Evolutionary conservation across 2,797 vertebrate species (phyloP).

Genomic region (Enteromius treurensis): DNA sequence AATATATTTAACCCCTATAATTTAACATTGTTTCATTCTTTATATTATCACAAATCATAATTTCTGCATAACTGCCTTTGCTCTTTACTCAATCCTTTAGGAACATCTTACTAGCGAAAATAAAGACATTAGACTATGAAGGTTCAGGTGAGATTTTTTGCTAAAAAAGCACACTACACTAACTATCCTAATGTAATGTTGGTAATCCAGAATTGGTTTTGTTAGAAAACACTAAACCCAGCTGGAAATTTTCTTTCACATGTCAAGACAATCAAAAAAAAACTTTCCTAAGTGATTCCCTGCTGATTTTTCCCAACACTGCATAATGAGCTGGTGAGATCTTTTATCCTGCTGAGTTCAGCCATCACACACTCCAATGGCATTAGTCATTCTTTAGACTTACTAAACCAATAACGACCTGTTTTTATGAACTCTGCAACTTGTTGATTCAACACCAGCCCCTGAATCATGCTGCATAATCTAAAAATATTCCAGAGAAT

Average conservation of each 20-base stretch:
- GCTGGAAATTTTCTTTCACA: constrained; percentile 31
- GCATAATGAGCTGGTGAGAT: constrained; percentile 19
- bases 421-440: background rate
- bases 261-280: constrained; percentile 16
- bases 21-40: background rate
- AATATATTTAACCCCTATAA: background rate
- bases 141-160: background rate
- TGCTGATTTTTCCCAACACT: constrained; percentile 25
- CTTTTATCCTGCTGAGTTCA: background rate
- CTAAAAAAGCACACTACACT: constrained; percentile 1
- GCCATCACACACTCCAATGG: constrained; percentile 12
- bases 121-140: background rate
- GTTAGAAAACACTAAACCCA: constrained; percentile 16
- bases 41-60: background rate
- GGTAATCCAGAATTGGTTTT: background rate
- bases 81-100: background rate
- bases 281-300: constrained; percentile 22
- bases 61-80: background rate
- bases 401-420: background rate
- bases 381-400: constrained; percentile 22
- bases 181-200: background rate
- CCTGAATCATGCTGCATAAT: background rate
- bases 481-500: background rate
- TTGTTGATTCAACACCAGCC: background rate
- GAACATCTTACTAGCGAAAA: background rate